Evolutionary conservation across 1,140 invertebrate species (phyloP).

Genomic region (Manduca sexta): DNA sequence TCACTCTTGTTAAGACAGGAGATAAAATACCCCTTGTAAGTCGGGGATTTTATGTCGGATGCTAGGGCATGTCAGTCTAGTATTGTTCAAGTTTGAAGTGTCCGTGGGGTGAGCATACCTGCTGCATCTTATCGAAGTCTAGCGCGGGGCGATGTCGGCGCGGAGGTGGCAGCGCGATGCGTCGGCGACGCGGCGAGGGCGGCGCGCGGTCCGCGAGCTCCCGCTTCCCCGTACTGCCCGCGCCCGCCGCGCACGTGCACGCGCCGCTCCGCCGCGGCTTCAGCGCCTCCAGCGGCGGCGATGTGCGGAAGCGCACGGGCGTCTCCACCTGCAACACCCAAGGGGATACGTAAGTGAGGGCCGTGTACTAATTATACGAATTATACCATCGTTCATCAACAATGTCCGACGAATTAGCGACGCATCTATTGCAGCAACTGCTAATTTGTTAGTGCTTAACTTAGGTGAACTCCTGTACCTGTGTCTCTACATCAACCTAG

Average conservation of each 20-base stretch:
- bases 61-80: too few relatives aligned
- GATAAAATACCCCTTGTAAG: too few relatives aligned
- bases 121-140: slow-evolving; percentile 98
- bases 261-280: slow-evolving; percentile 78
- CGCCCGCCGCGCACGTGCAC: slow-evolving; percentile 26
- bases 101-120: slow-evolving; percentile 70
- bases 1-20: too few relatives aligned
- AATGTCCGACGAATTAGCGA: too few relatives aligned
- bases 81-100: too few relatives aligned
- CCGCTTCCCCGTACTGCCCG: slow-evolving; percentile 41
- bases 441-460: too few relatives aligned
- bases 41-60: too few relatives aligned
- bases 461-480: too few relatives aligned
- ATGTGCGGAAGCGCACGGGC: slow-evolving; percentile 91
- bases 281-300: slow-evolving; percentile 89
- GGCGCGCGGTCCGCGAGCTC: slow-evolving; percentile 66
- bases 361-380: too few relatives aligned
- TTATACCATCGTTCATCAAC: slow-evolving; percentile 1
- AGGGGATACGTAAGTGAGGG: too few relatives aligned
- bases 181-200: slow-evolving; percentile 82
- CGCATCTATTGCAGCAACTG: too few relatives aligned
- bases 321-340: slow-evolving; percentile 66
- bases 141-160: slow-evolving; percentile 87
- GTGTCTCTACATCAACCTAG: too few relatives aligned
- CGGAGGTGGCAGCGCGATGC: slow-evolving; percentile 80